Evolutionary conservation across 2,797 vertebrate genomes (phyloP), one percentile per base, ranked within the genome.

Genomic region (Okamejei kenojei): DNA sequence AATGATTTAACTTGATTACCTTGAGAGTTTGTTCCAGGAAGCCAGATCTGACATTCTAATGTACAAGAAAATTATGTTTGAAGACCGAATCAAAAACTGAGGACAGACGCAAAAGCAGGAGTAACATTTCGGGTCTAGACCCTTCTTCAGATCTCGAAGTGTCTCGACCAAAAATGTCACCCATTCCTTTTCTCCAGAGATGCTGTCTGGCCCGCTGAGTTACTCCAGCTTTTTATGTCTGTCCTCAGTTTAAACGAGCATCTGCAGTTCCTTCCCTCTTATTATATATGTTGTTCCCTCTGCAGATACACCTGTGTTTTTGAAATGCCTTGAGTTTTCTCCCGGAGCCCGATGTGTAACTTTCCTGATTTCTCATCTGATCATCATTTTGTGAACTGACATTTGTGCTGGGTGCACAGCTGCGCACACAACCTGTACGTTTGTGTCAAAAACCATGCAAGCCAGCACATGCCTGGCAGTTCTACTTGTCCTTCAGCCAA

Each of bases 291-390:
- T n/a, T 35, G 13, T n/a, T 15, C 0, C 17, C 32, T 17, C 61
- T n/a, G 8, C 7, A 65, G n/a, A 1, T 29, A 86, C 32, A 17
- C 7, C 13, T 63, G 58, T 13, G 63, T 21, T 32, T 32, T 88
- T 88, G 32, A 35, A 88, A 7, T 88, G 84, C 84, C 84, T 88
- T 63, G 6, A 17, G 63, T 26, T 88, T 88, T 88, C 84, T 88
- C 61, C 68, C 0, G 58, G 61, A 65, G 15, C 17, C 58, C 61
- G n/a, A 9, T 88, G 32, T 9, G 29, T 65, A n/a, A 88, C n/a
- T 32, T 10, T n/a, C 77, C 10, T 15, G 54, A 29, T 65, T 65
- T 6, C 84, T 63, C 17, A 68, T 2, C 63, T 32, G 58, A 65
- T 88, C 58, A 88, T 17, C 21, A 35, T 6, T 65, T 68, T 35